Percentiles rank a stretch among this genome's conserved stretches.
These are phyloP conservation scores for Achlya flavicornis DNA, from an alignment of 2,888 invertebrate species.

Conservation along the genomic window DNA sequence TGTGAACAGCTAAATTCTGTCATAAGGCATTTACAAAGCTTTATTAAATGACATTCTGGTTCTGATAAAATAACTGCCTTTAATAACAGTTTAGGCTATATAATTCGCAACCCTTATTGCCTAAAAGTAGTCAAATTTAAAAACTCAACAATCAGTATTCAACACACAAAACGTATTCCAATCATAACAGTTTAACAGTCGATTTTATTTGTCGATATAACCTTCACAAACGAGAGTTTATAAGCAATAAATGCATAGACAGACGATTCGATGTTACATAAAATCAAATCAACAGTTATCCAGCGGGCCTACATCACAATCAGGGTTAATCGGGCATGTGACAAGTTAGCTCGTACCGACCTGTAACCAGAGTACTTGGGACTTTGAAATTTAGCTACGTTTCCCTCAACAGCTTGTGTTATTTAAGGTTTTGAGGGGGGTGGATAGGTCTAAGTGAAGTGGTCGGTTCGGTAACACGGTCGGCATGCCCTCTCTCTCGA, in stretches of 20 bases:
- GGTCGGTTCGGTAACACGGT: slow-evolving; percentile 63
- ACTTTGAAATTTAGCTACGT: slow-evolving; percentile 28
- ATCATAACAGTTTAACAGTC: slow-evolving; percentile 77
- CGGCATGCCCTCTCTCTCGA: slow-evolving; percentile 62
- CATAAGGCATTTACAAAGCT: too few relatives aligned
- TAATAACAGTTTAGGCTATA: neutral
- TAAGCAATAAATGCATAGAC: slow-evolving; percentile 80
- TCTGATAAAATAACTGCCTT: neutral
- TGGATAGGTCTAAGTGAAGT: slow-evolving; percentile 40
- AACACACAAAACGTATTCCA: slow-evolving; percentile 63
- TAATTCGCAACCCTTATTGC: neutral
- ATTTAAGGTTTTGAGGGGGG: slow-evolving; percentile 34
- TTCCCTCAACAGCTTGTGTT: slow-evolving; percentile 23
- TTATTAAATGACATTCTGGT: too few relatives aligned
- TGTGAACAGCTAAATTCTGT: too few relatives aligned
- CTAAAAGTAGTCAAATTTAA: slow-evolving; percentile 28
- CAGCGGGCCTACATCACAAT: slow-evolving; percentile 82
- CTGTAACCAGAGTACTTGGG: slow-evolving; percentile 54
- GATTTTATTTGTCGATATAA: slow-evolving; percentile 79
- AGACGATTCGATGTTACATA: slow-evolving; percentile 81
- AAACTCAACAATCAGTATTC: slow-evolving; percentile 60
- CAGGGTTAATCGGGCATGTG: slow-evolving; percentile 82
- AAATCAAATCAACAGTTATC: slow-evolving; percentile 85
- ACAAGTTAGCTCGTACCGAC: slow-evolving; percentile 72
- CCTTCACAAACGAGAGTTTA: slow-evolving; percentile 78